phyloP scores from a whole-genome alignment of 23 tunicate species.

The Ascidia mentula region DNA sequence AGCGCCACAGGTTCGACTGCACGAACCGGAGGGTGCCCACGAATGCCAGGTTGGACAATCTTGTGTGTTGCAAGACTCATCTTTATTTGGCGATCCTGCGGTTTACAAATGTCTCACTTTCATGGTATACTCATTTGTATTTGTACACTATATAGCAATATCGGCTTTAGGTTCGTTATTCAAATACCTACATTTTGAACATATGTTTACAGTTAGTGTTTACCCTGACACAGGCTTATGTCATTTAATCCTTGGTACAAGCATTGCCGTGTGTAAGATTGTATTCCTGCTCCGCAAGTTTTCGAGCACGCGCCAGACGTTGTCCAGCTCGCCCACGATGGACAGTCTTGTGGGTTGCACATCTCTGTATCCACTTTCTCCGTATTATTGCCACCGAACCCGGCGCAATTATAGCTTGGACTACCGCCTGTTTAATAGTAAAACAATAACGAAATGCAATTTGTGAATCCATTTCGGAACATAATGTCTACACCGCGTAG shows the following conservation, averaged over 20 bases:
- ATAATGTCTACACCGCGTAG: too few relatives aligned
- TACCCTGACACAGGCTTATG: neutral
- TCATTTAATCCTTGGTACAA: neutral
- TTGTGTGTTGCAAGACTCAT: constrained; percentile 27
- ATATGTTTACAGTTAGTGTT: neutral
- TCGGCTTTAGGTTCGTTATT: too few relatives aligned
- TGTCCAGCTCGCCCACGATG: constrained; percentile 26
- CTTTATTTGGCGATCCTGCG: neutral
- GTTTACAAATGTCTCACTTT: too few relatives aligned
- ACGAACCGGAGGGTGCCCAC: constrained; percentile 6
- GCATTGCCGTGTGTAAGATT: neutral
- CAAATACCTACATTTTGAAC: neutral
- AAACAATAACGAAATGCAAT: too few relatives aligned
- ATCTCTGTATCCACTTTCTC: neutral
- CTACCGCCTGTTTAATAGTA: neutral
- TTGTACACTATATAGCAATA: too few relatives aligned
- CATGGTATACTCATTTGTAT: too few relatives aligned
- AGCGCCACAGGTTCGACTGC: constrained; percentile 8
- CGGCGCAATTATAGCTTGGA: neutral
- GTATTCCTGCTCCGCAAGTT: constrained; percentile 14
- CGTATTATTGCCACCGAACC: neutral
- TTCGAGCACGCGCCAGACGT: neutral
- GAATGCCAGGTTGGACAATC: constrained; percentile 32
- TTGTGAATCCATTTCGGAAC: too few relatives aligned
- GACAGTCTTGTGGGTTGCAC: constrained; percentile 43